phyloP scores from a whole-genome alignment of 2,888 invertebrate species.

The Julus scandinavius region DNA sequence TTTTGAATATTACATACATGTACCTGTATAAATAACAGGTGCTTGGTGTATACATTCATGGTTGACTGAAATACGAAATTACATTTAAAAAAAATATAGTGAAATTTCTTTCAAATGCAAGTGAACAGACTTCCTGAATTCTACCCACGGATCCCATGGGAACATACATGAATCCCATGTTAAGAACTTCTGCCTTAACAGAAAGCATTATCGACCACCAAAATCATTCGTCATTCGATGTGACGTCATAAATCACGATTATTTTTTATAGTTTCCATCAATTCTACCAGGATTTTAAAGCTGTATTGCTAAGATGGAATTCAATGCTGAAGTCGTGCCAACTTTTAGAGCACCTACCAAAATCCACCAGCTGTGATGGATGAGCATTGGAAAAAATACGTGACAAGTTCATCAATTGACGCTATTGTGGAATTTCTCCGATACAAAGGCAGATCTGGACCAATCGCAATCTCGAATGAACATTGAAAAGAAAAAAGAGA shows the following conservation, averaged over 20 bases:
- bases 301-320: background rate
- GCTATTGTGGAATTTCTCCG: slow-evolving; percentile 3
- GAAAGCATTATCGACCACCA: background rate
- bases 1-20: too few species aligned
- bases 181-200: background rate
- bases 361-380: slow-evolving; percentile 15
- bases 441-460: background rate
- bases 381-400: slow-evolving; percentile 13
- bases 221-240: background rate
- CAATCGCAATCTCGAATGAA: background rate
- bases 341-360: background rate
- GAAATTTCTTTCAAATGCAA: background rate
- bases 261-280: background rate
- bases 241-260: slow-evolving; percentile 38
- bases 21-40: too few species aligned
- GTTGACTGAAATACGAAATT: too few species aligned
- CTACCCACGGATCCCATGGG: background rate
- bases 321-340: background rate
- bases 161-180: background rate
- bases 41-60: too few species aligned
- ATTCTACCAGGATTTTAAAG: background rate
- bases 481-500: background rate
- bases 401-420: slow-evolving; percentile 17
- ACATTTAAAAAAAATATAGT: background rate
- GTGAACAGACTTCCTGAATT: too few species aligned